Evolutionary conservation across 1,140 invertebrate genomes (phyloP).

Genomic region (Pseudomyrmex concolor): DNA sequence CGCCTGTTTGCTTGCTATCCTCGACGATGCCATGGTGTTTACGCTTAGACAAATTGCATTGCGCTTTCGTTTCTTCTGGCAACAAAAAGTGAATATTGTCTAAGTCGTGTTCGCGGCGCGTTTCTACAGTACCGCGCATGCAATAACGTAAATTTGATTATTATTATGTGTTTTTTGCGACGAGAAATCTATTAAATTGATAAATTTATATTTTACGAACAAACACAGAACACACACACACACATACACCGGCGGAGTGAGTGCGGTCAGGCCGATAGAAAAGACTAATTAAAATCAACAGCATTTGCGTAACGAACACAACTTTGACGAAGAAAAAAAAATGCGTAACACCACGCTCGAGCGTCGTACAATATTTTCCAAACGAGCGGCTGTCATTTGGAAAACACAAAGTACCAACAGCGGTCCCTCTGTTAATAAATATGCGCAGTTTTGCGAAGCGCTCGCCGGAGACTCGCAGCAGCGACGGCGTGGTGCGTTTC

Average conservation of each 20-base stretch:
- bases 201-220: background rate
- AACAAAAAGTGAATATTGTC: background rate
- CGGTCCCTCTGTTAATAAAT: conserved; percentile 62
- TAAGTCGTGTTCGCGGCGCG: background rate
- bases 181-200: background rate
- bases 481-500: conserved; percentile 36
- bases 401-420: conserved; percentile 61
- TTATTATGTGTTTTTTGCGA: too few relatives aligned
- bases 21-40: conserved; percentile 11
- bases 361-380: conserved; percentile 61
- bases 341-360: conserved; percentile 11
- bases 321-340: conserved; percentile 26
- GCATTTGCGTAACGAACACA: conserved; percentile 30
- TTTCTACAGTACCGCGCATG: background rate
- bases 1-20: conserved; percentile 17
- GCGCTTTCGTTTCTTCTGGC: conserved; percentile 15
- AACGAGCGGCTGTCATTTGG: conserved; percentile 55
- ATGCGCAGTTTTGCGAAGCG: conserved; percentile 62
- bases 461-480: conserved; percentile 7
- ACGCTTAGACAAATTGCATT: conserved; percentile 38
- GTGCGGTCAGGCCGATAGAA: background rate
- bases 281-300: conserved; percentile 52
- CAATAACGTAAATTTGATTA: background rate
- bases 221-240: too few relatives aligned
- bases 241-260: too few relatives aligned